A percentile compares a stretch with the other conserved stretches of the same genome.
phyloP scores from a whole-genome alignment of 2,888 invertebrate species.

The Neocrepidodera transversa region DNA sequence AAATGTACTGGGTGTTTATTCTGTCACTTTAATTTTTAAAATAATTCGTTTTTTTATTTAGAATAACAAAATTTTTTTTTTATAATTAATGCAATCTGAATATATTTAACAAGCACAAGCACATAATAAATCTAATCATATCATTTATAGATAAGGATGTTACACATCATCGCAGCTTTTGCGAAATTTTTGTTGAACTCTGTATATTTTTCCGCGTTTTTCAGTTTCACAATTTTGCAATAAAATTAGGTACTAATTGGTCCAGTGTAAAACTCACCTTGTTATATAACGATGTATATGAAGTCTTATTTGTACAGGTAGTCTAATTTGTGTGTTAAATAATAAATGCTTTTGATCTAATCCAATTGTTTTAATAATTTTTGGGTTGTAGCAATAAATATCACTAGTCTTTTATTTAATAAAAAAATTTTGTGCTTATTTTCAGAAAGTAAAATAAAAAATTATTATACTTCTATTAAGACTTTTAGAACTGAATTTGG shows the following conservation, averaged over 20 bases:
- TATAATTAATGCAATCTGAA: constrained; percentile 9
- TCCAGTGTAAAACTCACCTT: constrained; percentile 61
- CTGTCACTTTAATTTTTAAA: no score
- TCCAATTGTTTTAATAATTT: no score
- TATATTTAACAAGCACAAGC: constrained; percentile 4
- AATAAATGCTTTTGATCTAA: constrained; percentile 59
- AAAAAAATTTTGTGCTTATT: no score
- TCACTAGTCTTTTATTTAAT: no score
- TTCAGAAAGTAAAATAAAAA: no score
- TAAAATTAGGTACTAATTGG: constrained; percentile 55
- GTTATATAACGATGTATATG: constrained; percentile 59
- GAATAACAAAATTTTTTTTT: no score
- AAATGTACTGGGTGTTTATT: no score
- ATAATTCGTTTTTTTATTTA: no score
- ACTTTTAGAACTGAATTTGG: no score
- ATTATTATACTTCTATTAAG: no score
- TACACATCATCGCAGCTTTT: constrained; percentile 14
- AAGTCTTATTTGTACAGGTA: constrained; percentile 61
- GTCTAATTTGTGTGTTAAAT: constrained; percentile 60
- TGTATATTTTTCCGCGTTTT: constrained; percentile 31
- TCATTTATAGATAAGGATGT: constrained; percentile 22
- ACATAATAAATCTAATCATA: constrained; percentile 23
- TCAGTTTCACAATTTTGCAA: constrained; percentile 43
- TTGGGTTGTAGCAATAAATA: not conserved
- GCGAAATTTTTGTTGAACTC: constrained; percentile 1